Conservation (phyloP, 2,113 vertebrate species). For the Trichomycterus rosablanca region DNA sequence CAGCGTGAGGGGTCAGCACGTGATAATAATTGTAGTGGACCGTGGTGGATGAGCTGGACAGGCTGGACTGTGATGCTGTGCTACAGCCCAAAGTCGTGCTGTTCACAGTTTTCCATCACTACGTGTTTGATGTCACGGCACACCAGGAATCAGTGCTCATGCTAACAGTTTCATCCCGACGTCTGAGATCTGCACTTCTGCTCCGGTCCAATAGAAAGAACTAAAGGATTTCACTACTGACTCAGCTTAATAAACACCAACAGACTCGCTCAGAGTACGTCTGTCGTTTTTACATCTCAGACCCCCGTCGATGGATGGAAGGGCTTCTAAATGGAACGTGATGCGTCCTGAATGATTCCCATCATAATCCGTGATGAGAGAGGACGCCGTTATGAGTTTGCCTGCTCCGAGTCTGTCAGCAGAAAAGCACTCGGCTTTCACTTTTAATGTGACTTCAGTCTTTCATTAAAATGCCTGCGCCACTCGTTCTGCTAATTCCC, state of each 20-base stretch:
- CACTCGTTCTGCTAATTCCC: constrained; percentile 28
- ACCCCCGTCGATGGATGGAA: constrained; percentile 18
- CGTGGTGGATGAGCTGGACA: constrained; percentile 52
- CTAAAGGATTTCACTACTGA: constrained; percentile 60
- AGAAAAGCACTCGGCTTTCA: constrained; percentile 32
- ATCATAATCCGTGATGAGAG: constrained; percentile 42
- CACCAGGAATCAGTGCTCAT: constrained; percentile 51
- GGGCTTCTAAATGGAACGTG: constrained; percentile 24
- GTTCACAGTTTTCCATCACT: constrained; percentile 54
- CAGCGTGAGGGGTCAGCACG: constrained; percentile 7
- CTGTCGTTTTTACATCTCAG: constrained; percentile 34
- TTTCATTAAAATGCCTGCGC: constrained; percentile 51
- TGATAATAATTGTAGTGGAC: constrained; percentile 46
- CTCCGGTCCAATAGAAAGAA: constrained; percentile 60
- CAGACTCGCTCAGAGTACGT: constrained; percentile 47
- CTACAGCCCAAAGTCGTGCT: constrained; percentile 55
- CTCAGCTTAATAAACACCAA: constrained; percentile 58
- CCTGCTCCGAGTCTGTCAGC: constrained; percentile 25
- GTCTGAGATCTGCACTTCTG: constrained; percentile 48
- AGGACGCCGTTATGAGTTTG: constrained; percentile 33
- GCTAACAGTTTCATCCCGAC: constrained; percentile 56
- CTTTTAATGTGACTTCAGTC: constrained; percentile 50
- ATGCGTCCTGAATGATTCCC: constrained; percentile 43
- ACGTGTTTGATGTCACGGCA: constrained; percentile 48
- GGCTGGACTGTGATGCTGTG: constrained; percentile 55